These are phyloP conservation scores for Tetragonisca angustula DNA, from an alignment of 2,888 invertebrate genomes.

Conservation along the genomic window DNA sequence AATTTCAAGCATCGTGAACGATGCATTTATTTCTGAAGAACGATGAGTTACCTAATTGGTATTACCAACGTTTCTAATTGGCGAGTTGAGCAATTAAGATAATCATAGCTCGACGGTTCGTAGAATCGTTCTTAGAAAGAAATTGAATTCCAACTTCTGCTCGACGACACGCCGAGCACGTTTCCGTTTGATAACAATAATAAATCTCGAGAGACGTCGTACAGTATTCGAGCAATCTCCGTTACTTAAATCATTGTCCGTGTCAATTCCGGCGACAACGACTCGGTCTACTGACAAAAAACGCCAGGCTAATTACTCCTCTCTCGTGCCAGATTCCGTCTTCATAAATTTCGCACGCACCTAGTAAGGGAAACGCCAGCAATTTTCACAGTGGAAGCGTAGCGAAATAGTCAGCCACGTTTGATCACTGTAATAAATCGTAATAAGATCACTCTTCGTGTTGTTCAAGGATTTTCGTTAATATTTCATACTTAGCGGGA, in stretches of 20 bases:
- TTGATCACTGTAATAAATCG: background rate
- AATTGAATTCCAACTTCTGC: background rate
- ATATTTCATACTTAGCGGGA: too few relatives aligned
- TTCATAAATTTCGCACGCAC: conserved; percentile 12
- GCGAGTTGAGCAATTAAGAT: too few relatives aligned
- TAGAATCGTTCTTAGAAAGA: too few relatives aligned
- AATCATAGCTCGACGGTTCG: too few relatives aligned
- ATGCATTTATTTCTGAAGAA: too few relatives aligned
- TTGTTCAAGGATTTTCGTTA: too few relatives aligned
- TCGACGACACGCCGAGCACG: background rate
- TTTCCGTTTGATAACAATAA: background rate
- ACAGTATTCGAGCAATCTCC: background rate
- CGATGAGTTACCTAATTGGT: too few relatives aligned
- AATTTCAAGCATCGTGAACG: too few relatives aligned
- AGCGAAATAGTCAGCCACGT: background rate
- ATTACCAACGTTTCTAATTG: too few relatives aligned
- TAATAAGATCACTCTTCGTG: conserved; percentile 8
- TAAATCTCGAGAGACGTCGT: conserved; percentile 4
- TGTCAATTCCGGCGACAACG: conserved; percentile 10
- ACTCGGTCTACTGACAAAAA: conserved; percentile 10
- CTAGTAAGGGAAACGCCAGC: background rate
- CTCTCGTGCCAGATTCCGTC: background rate
- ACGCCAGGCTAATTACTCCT: conserved; percentile 21
- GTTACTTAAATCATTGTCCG: conserved; percentile 16
- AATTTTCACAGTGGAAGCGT: background rate